These are phyloP conservation scores for Dasypus novemcinctus DNA, from an alignment of 2,113 vertebrate species.

Conservation along the genomic window DNA sequence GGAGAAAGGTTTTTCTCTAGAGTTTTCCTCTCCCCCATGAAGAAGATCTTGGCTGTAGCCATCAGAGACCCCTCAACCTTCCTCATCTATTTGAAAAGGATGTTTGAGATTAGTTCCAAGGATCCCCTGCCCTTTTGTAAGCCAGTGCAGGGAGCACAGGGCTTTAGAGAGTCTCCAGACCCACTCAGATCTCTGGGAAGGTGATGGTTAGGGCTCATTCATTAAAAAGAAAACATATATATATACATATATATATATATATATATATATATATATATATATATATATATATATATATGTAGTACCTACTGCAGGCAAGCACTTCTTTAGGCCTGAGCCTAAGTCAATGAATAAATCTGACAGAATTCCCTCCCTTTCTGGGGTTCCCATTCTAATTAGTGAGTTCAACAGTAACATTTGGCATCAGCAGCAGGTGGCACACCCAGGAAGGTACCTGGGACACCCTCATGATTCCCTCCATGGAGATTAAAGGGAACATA, in stretches of 20 bases:
- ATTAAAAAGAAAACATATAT: no score
- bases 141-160: not conserved
- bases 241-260: no score
- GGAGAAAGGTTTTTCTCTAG: no score
- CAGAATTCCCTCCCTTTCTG: no score
- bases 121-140: not conserved
- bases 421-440: not conserved
- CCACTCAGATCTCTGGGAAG: not conserved
- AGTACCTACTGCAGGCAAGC: no score
- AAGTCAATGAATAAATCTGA: not conserved
- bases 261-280: no score
- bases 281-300: no score
- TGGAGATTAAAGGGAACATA: slow-evolving; percentile 90
- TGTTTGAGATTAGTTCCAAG: not conserved
- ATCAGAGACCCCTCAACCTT: not conserved
- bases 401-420: not conserved
- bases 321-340: not conserved
- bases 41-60: not conserved
- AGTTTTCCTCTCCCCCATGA: not conserved
- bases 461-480: not conserved
- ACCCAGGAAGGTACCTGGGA: not conserved
- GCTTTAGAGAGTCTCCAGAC: not conserved
- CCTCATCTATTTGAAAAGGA: not conserved
- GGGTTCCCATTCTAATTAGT: accelerated
- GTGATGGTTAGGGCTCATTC: not conserved